A percentile compares a stretch with the other conserved stretches of the same genome.
Conservation (phyloP, 35 echinoderm and acorn worm species). For the Antedon bifida region DNA sequence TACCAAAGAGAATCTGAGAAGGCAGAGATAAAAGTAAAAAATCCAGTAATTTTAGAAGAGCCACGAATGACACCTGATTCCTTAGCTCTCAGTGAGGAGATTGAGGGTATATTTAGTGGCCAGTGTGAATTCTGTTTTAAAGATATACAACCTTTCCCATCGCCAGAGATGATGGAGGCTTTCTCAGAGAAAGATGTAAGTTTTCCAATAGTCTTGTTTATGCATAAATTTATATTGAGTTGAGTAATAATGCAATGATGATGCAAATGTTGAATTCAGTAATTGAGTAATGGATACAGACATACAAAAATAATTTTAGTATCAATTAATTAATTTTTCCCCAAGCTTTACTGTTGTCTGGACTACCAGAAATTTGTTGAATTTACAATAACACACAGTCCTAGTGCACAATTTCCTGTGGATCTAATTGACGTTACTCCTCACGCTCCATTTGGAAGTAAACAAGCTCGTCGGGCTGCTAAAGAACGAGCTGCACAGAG, state of each 20-base stretch:
- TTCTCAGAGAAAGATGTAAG: conserved; percentile 43
- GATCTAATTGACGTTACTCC: conserved; percentile 90
- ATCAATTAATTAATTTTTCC: not conserved
- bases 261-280: too few relatives aligned
- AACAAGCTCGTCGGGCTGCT: conserved; percentile 82
- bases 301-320: not conserved
- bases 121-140: conserved; percentile 71
- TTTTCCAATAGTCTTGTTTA: not conserved
- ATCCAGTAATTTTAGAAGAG: conserved; percentile 34
- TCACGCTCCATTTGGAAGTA: conserved; percentile 91
- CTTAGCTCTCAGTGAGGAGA: not conserved
- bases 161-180: conserved; percentile 68
- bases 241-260: too few relatives aligned
- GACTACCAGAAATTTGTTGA: conserved; percentile 86
- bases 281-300: too few relatives aligned
- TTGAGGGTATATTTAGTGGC: conserved; percentile 4
- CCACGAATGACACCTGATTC: not conserved
- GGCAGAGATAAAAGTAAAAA: not conserved
- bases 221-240: too few relatives aligned
- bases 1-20: conserved; percentile 79
- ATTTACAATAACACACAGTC: conserved; percentile 57
- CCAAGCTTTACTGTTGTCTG: conserved; percentile 81
- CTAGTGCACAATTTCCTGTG: conserved; percentile 21
- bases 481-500: conserved; percentile 79
- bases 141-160: conserved; percentile 77